These are phyloP conservation scores for Lepidotrigona ventralis DNA, from an alignment of 1,140 invertebrate genomes.

Conservation along the genomic window DNA sequence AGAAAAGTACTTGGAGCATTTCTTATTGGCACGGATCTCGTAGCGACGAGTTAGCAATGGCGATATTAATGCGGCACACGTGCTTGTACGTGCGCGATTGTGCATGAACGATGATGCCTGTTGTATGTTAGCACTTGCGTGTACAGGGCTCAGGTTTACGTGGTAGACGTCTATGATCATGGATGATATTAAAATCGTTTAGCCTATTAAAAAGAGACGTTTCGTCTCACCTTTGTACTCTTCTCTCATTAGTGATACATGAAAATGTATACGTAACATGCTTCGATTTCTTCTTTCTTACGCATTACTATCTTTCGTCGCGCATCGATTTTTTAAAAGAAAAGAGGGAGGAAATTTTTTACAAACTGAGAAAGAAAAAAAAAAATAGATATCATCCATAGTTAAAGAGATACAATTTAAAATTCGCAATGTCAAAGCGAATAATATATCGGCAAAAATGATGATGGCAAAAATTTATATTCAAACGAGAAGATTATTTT, in stretches of 20 bases:
- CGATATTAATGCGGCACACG: constrained; percentile 47
- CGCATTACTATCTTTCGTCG: background rate
- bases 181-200: constrained; percentile 30
- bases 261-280: too few relatives aligned
- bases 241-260: background rate
- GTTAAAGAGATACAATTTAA: background rate
- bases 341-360: too few relatives aligned
- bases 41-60: constrained; percentile 11
- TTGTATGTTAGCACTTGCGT: constrained; percentile 39
- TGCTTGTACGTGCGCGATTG: constrained; percentile 38
- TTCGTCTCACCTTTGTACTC: background rate
- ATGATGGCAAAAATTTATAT: constrained; percentile 4
- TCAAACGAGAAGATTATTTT: background rate
- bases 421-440: background rate
- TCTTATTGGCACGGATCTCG: constrained; percentile 39
- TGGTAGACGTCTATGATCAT: constrained; percentile 12
- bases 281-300: background rate
- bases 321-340: background rate
- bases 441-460: background rate
- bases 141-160: constrained; percentile 29
- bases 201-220: background rate
- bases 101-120: constrained; percentile 5
- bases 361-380: too few relatives aligned
- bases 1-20: constrained; percentile 5
- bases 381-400: background rate